Evolutionary conservation across 92 coral and sea anemone species (phyloP).

Genomic region (Porites lobata): DNA sequence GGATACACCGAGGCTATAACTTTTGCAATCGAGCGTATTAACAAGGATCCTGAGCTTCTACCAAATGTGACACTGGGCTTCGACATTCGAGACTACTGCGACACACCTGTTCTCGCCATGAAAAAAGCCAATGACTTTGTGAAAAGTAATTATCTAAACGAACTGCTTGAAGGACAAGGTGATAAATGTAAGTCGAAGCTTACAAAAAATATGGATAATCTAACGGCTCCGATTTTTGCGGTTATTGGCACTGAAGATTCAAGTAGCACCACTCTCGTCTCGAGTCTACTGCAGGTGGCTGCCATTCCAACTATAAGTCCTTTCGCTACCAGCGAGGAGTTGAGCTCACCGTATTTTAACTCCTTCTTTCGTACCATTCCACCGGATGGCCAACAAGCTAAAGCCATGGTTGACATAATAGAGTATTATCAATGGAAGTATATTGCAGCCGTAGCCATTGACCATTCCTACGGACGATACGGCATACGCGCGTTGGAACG

Average conservation of each 20-base stretch:
- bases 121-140: slow-evolving; percentile 70
- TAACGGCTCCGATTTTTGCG: slow-evolving; percentile 75
- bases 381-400: slow-evolving; percentile 89
- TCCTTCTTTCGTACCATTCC: slow-evolving; percentile 87
- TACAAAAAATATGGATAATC: slow-evolving; percentile 7
- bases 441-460: slow-evolving; percentile 84
- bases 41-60: slow-evolving; percentile 62
- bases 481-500: slow-evolving; percentile 86
- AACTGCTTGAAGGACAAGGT: slow-evolving; percentile 22
- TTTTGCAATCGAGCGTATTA: slow-evolving; percentile 68
- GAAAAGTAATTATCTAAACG: slow-evolving; percentile 64
- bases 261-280: slow-evolving; percentile 72
- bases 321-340: slow-evolving; percentile 87
- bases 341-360: slow-evolving; percentile 77
- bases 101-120: slow-evolving; percentile 79
- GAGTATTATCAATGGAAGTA: slow-evolving; percentile 82
- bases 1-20: slow-evolving; percentile 82
- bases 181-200: neutral
- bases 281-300: slow-evolving; percentile 81
- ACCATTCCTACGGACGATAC: slow-evolving; percentile 86
- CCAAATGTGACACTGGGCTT: slow-evolving; percentile 71
- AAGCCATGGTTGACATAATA: slow-evolving; percentile 86
- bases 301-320: slow-evolving; percentile 80
- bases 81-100: slow-evolving; percentile 85
- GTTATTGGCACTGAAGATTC: slow-evolving; percentile 87